phyloP scores from a whole-genome alignment of 2,888 invertebrate genomes.

The Epiblema foenella region DNA sequence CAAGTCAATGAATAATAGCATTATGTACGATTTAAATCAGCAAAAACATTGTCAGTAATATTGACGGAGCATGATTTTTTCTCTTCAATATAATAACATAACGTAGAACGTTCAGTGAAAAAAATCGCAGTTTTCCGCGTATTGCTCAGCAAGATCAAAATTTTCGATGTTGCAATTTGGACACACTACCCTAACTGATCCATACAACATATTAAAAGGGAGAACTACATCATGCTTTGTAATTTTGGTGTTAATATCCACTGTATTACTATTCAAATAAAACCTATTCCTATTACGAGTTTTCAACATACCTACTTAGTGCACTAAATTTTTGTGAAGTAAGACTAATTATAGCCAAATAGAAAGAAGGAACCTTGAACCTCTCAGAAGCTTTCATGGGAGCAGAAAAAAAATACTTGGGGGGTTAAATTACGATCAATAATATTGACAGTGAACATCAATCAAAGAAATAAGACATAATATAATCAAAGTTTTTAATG shows the following conservation, averaged over 20 bases:
- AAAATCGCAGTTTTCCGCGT: too few species aligned
- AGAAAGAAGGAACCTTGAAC: background rate
- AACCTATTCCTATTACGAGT: background rate
- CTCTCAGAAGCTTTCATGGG: background rate
- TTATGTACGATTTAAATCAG: background rate
- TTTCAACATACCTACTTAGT: background rate
- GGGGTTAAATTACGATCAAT: background rate
- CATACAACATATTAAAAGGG: too few species aligned
- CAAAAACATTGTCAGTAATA: constrained; percentile 4
- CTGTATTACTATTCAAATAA: background rate
- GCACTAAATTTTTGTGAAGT: background rate
- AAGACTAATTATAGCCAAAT: background rate
- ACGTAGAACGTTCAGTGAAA: too few species aligned
- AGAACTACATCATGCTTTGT: too few species aligned
- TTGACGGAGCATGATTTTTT: background rate
- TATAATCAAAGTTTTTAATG: constrained; percentile 24
- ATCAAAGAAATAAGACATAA: constrained; percentile 10
- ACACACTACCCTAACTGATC: too few species aligned
- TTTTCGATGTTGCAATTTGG: too few species aligned
- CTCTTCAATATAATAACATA: background rate
- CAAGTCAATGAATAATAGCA: constrained; percentile 31
- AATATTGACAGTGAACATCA: constrained; percentile 7
- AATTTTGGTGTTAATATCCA: too few species aligned
- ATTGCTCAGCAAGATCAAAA: too few species aligned
- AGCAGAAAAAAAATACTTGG: background rate